A percentile compares a stretch with the other conserved stretches of the same genome.
Conservation (phyloP, 2,888 invertebrate species). For the Drosophila mimica region DNA sequence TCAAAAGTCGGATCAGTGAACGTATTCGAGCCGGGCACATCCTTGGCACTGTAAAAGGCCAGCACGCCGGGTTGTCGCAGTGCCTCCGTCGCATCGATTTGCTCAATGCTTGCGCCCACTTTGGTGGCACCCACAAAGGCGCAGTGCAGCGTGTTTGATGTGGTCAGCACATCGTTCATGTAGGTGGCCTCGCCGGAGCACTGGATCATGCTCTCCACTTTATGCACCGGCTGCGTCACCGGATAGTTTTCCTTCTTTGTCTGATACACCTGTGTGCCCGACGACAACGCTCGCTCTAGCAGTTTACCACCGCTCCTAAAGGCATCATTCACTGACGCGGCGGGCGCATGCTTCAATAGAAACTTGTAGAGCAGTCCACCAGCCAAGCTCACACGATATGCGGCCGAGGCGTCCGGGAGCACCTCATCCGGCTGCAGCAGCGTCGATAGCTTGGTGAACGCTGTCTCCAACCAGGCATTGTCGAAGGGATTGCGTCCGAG, state of each 20-base stretch:
- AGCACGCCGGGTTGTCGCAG: conserved; percentile 87
- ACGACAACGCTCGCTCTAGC: conserved; percentile 88
- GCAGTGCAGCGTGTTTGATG: conserved; percentile 86
- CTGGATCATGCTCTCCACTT: conserved; percentile 89
- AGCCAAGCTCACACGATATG: conserved; percentile 89
- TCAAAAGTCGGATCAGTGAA: conserved; percentile 86
- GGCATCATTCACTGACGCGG: conserved; percentile 74
- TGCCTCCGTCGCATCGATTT: conserved; percentile 86
- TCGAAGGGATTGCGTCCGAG: conserved; percentile 86
- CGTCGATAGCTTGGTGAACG: conserved; percentile 86
- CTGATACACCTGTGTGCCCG: conserved; percentile 89
- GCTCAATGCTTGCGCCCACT: conserved; percentile 86
- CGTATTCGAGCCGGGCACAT: conserved; percentile 86
- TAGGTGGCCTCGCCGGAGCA: conserved; percentile 92
- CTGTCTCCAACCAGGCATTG: conserved; percentile 80
- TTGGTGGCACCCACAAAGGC: conserved; percentile 87
- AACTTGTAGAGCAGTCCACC: conserved; percentile 92
- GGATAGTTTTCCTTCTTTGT: conserved; percentile 90
- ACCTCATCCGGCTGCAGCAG: conserved; percentile 89
- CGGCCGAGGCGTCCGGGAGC: conserved; percentile 89
- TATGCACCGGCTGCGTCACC: conserved; percentile 90
- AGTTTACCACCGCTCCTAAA: conserved; percentile 83
- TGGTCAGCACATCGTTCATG: conserved; percentile 90
- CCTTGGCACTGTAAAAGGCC: conserved; percentile 87
- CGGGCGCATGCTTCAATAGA: conserved; percentile 87